Evolutionary conservation across 2,113 vertebrate species (phyloP).

Genomic region (Elephas maximus): DNA sequence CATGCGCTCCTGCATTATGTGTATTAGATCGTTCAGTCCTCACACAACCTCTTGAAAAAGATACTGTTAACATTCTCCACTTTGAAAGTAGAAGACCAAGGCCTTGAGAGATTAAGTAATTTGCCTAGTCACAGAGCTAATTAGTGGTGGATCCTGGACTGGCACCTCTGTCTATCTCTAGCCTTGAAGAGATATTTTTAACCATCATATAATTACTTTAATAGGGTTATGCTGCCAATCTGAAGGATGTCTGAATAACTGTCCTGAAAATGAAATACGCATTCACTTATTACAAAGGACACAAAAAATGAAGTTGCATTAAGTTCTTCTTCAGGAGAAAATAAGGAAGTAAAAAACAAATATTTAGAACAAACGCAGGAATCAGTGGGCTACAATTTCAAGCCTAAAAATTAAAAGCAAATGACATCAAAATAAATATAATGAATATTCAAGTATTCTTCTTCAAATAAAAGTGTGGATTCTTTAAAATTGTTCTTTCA

Average conservation of each 20-base stretch:
- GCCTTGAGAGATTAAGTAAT: neutral
- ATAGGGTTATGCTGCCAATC: neutral
- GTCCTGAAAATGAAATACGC: conserved; percentile 32
- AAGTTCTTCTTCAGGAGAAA: neutral
- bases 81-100: neutral
- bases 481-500: conserved; percentile 17
- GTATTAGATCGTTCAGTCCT: neutral
- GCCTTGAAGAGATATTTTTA: conserved; percentile 20
- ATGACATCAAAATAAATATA: conserved; percentile 10
- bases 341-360: neutral
- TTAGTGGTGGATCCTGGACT: neutral
- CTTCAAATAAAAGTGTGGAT: neutral
- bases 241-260: conserved; percentile 30
- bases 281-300: conserved; percentile 25
- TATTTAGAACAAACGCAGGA: neutral
- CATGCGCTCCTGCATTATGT: neutral
- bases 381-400: conserved; percentile 1
- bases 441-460: neutral
- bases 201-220: conserved; percentile 45
- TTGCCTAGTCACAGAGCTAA: conserved; percentile 1
- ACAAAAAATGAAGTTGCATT: conserved; percentile 1
- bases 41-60: neutral
- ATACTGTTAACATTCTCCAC: neutral
- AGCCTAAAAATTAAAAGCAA: neutral
- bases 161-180: neutral